Evolutionary conservation across 2,888 invertebrate species (phyloP), one percentile per base, ranked within the genome.

Genomic region (Dascillus cervinus): DNA sequence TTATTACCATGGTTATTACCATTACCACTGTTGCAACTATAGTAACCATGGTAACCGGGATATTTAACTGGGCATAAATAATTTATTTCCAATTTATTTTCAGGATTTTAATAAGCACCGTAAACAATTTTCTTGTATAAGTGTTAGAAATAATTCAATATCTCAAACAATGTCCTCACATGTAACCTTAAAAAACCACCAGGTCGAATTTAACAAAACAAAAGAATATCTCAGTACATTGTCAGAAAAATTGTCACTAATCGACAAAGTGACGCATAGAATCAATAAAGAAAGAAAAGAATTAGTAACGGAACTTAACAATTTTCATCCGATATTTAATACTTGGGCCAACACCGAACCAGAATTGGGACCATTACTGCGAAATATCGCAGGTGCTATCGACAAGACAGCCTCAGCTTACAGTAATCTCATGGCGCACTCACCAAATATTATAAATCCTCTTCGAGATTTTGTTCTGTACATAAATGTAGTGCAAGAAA

Each of bases 401-500:
- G 70, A 71, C 46, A 56, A 63, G 9, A 69, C 64, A 41, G 62
- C 70, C 11, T 50, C 56, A n/a, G 70, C 72, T 4, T 70, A 73
- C 49, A 66, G 65, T 43, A 64, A 64, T 29, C 53, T 73, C 22
- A 55, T 71, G 11, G 54, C 55, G 29, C 56, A 56, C 41, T 47
- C 52, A n/a, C 62, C 61, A 30, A 58, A 57, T 8, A 53, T 67
- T 23, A 59, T 64, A 2, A 65, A 62, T 43, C 69, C 71, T 3
- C 65, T 72, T 44, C 64, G 68, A 47, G 82, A 82, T 50, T 81
- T 81, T 50, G 60, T 77, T 12, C 64, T 73, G 29, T 81, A 80
- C 50, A 67, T 79, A 26, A 79, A 81, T 43, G 75, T 78, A 20
- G 76, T 79, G 3, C 77, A 78, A 60, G 77, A 76, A 47, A 76